Evolutionary conservation across 2,797 vertebrate species (phyloP), one percentile per base, ranked within the genome.

Genomic region (Cephalopachus bancanus): DNA sequence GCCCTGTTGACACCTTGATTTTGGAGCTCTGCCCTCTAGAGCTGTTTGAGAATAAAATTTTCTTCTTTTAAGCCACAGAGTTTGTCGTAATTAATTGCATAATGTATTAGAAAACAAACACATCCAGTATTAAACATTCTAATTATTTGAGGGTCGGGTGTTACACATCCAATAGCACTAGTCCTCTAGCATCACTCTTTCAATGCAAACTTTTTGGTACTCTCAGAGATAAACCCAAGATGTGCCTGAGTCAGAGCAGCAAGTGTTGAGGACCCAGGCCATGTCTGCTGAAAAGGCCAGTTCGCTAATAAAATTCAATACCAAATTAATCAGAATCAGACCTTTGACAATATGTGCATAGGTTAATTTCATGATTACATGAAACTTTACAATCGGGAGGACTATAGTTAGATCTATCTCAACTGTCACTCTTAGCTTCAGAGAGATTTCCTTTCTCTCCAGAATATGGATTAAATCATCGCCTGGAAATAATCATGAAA

Each of bases 101-200:
- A 12, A 51, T 14, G 30, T 10, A 37, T 24, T 37, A 74, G 69
- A 33, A n/a, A 75, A 26, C 1, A 5, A 55, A n/a, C 7, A 53
- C 10, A 2, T 8, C 53, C 64, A 17, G 33, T 37, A 20, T 10
- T n/a, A 71, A 37, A 71, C 17, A 3, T 37, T 65, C 59, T 12
- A 19, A 57, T 53, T 37, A 51, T 33, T 53, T 64, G 1, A 15
- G 3, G 44, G 10, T 57, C 26, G 4, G 3, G 10, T 20, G 74
- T 53, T n/a, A 28, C 14, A 44, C 10, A 28, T 51, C 12, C 28
- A 22, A 15, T 5, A 17, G 20, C 10, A 10, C 22, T n/a, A 14
- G 4, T 3, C 1, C 1, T 83, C 57, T 4, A 3, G 8, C 6
- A 7, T 33, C 65, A 19, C 10, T 9, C 49, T 78, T 11, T 5